Percentiles rank a stretch among this genome's conserved stretches.
phyloP scores from a whole-genome alignment of 1,140 invertebrate genomes.

The Adoxophyes honmai region DNA sequence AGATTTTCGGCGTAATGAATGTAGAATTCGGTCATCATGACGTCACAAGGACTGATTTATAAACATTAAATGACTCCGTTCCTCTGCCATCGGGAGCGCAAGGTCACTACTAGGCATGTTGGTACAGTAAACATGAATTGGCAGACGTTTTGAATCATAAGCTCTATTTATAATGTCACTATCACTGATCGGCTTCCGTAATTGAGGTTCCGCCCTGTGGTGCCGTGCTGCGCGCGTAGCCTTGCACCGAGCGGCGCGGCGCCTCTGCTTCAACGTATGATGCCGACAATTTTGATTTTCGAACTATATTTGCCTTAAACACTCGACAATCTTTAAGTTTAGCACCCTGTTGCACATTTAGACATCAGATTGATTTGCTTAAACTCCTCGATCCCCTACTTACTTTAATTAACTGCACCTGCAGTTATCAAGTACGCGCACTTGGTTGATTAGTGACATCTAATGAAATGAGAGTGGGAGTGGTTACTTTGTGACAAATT shows the following conservation, averaged over 20 bases:
- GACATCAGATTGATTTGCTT: too few relatives aligned
- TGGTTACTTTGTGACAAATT: too few relatives aligned
- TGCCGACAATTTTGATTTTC: too few relatives aligned
- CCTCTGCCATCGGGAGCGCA: conserved; percentile 54
- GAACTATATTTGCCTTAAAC: too few relatives aligned
- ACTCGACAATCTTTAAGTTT: too few relatives aligned
- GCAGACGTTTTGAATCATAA: conserved; percentile 42
- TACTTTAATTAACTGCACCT: too few relatives aligned
- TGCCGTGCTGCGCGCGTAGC: conserved; percentile 21
- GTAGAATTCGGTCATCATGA: conserved; percentile 62
- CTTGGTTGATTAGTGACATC: too few relatives aligned
- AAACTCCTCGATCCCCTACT: too few relatives aligned
- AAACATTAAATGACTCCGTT: conserved; percentile 64
- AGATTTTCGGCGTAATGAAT: conserved; percentile 35
- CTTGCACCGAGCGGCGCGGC: not conserved
- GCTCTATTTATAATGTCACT: conserved; percentile 60
- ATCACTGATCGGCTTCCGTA: conserved; percentile 41
- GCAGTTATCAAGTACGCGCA: too few relatives aligned
- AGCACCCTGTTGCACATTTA: too few relatives aligned
- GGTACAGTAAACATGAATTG: conserved; percentile 59
- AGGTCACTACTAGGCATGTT: conserved; percentile 59
- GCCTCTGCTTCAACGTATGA: not conserved
- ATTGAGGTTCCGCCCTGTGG: conserved; percentile 58
- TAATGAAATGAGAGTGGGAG: too few relatives aligned
- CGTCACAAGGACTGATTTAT: conserved; percentile 69